These are phyloP conservation scores for Marronus borbonicus DNA, from an alignment of 2,888 invertebrate genomes.

Conservation along the genomic window DNA sequence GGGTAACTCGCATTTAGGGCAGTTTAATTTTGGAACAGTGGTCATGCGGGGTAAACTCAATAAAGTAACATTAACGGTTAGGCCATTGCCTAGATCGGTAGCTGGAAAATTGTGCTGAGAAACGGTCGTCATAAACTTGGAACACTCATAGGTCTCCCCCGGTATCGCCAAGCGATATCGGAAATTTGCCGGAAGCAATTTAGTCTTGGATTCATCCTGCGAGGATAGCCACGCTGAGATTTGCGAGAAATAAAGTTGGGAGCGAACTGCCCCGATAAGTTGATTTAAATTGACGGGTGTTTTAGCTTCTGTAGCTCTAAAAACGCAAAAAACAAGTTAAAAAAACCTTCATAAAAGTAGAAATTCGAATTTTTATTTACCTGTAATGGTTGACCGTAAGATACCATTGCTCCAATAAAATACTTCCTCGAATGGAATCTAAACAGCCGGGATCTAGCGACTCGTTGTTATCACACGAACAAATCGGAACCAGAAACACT, in stretches of 20 bases:
- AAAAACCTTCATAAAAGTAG: conserved; percentile 8
- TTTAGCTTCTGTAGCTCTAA: conserved; percentile 70
- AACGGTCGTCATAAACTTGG: conserved; percentile 73
- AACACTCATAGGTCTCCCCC: conserved; percentile 74
- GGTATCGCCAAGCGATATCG: conserved; percentile 81
- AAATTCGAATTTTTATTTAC: conserved; percentile 66
- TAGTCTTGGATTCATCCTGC: conserved; percentile 64
- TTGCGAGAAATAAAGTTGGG: conserved; percentile 97
- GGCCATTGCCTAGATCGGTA: conserved; percentile 78
- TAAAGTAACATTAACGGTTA: conserved; percentile 76
- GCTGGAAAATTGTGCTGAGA: conserved; percentile 82
- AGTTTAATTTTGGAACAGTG: conserved; percentile 62
- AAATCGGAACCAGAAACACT: conserved; percentile 83
- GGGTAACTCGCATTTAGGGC: conserved; percentile 67
- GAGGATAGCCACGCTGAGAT: conserved; percentile 91
- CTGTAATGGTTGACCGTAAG: conserved; percentile 77
- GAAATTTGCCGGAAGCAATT: conserved; percentile 69
- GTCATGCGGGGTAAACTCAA: conserved; percentile 82
- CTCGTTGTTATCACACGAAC: conserved; percentile 70
- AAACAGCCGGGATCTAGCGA: conserved; percentile 18
- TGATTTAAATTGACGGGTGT: conserved; percentile 77
- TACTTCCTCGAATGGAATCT: conserved; percentile 57
- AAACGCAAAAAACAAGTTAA: background rate
- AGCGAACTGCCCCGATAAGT: conserved; percentile 92
- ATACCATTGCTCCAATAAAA: conserved; percentile 89